Base-by-base conservation (phyloP, 2,888 invertebrate species). In the Bombyx huttoni region DNA sequence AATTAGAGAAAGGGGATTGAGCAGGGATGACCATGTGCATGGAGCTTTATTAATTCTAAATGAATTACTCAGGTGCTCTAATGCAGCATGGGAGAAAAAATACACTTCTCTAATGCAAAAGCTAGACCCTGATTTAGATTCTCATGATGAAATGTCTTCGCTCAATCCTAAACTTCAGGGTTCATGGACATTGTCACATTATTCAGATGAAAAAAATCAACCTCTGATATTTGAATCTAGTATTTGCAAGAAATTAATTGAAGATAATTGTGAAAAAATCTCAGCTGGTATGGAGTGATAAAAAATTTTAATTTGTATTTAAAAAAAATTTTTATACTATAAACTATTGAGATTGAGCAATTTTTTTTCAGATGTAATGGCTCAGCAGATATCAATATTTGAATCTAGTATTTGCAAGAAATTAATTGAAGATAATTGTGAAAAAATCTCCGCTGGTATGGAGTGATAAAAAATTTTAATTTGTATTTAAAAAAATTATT, bases 11-110 rank as follows among this genome's bases (percentile, higher is more conserved):
- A 92, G 94, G 72, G 93, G 94, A 56, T 91, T 94, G 50, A 93
- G 92, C 14, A 91, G 93, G 58, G 98, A 99, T 72, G 98, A 98
- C 72, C 92, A 96, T 75, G 93, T 96, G 35, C 98, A 99, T 73
- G 98, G 98, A 33, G 96, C 96, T 1, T 87, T 99, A 9, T 89
- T 99, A 49, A 94, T 98, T 49, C 89, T 98, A 33, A 98, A 99
- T 81, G 99, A 99, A 82, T 89, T 99, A 0, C 88, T 99, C 24
- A 91, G 98, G 50, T 96, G 96, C 75, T 94, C 96, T 49, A 97
- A 98, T 81, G 91, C 94, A 0, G 90, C 92, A 45, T 97, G 96
- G 96, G 96, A 97, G 68, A 90, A 92, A 49, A 92, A 92, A 60
- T 95, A 95, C 67, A 94, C 93, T 58, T 87, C 89, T 9, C 77